phyloP scores from a whole-genome alignment of 2,888 invertebrate genomes.

The Thelaira solivaga region DNA sequence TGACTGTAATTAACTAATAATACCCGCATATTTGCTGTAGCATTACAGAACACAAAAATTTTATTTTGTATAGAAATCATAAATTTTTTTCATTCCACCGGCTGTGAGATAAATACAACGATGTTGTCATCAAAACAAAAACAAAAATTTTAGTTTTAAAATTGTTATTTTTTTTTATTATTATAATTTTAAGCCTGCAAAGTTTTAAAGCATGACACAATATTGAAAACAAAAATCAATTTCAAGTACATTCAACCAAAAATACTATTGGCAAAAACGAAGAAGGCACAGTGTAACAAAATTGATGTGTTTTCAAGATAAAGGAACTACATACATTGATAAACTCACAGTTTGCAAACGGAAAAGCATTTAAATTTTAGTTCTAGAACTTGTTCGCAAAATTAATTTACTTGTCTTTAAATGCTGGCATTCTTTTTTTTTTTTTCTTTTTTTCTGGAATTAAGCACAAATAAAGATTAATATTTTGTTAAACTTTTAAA shows the following conservation, averaged over 20 bases:
- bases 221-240: too few relatives aligned
- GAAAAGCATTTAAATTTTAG: too few relatives aligned
- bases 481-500: too few relatives aligned
- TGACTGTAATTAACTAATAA: background rate
- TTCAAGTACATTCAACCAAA: background rate
- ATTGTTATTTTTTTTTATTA: background rate
- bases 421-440: too few relatives aligned
- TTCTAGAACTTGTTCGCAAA: too few relatives aligned
- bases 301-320: too few relatives aligned
- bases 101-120: conserved; percentile 11
- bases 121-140: conserved; percentile 54
- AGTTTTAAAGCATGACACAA: conserved; percentile 37
- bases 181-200: background rate
- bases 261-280: background rate
- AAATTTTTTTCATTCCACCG: conserved; percentile 26
- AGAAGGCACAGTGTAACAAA: too few relatives aligned
- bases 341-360: too few relatives aligned
- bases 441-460: too few relatives aligned
- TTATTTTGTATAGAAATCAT: background rate
- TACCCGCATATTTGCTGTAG: background rate
- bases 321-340: too few relatives aligned
- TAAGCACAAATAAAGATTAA: too few relatives aligned
- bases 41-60: background rate
- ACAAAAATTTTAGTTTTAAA: conserved; percentile 4
- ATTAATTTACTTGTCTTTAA: too few relatives aligned